Conservation (phyloP, 64 coral and sea anemone genomes). For the Actinia equina region DNA sequence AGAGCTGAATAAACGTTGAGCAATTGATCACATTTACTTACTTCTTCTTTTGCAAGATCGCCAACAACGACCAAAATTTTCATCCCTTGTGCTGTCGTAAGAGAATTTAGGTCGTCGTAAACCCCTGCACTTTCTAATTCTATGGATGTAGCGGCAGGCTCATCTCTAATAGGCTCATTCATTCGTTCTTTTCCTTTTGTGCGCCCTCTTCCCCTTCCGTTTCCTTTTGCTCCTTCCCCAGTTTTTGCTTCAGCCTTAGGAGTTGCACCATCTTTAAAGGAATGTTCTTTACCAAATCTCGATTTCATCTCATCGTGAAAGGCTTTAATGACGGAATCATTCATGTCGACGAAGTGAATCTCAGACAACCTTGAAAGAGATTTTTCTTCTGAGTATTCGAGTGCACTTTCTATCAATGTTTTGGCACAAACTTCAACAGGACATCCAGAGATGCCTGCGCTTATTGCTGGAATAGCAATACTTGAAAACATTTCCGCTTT, state of each 20-base stretch:
- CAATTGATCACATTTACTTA: background rate
- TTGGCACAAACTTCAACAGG: slow-evolving; percentile 57
- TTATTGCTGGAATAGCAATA: too few relatives aligned
- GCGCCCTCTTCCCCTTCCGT: too few relatives aligned
- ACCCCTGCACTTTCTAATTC: background rate
- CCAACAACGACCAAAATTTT: background rate
- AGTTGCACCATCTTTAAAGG: slow-evolving; percentile 14
- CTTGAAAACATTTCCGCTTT: too few relatives aligned
- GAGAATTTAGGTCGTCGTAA: background rate
- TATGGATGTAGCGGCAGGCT: background rate
- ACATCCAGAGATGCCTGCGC: too few relatives aligned
- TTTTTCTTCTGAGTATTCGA: slow-evolving; percentile 51
- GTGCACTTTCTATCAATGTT: slow-evolving; percentile 30
- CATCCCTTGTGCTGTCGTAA: slow-evolving; percentile 18
- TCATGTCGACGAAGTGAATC: slow-evolving; percentile 68
- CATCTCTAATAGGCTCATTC: background rate
- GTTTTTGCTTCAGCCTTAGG: background rate
- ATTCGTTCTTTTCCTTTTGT: background rate
- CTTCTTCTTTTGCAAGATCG: slow-evolving; percentile 38
- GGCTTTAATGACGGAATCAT: slow-evolving; percentile 33
- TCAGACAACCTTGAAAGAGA: slow-evolving; percentile 16
- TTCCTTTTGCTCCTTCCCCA: background rate
- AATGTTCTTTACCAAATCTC: slow-evolving; percentile 38
- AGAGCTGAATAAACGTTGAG: too few relatives aligned
- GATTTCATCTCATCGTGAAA: slow-evolving; percentile 57